Evolutionary conservation across 1,140 invertebrate genomes (phyloP).

Genomic region (Diuraphis noxia): DNA sequence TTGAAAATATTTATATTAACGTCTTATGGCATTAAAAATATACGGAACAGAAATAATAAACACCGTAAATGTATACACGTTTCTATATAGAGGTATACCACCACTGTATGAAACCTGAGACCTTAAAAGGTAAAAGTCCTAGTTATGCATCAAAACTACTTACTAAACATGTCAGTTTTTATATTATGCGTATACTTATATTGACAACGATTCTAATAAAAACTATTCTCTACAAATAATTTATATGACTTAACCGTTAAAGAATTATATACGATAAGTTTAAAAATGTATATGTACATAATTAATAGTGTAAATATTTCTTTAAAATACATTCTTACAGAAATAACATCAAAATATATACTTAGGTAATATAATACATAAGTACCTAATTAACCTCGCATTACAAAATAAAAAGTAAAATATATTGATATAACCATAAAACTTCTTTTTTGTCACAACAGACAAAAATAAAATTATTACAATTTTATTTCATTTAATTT

Average conservation of each 20-base stretch:
- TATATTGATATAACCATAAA: not conserved
- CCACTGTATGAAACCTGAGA: not conserved
- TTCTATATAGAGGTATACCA: constrained; percentile 36
- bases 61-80: not conserved
- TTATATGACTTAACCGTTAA: not conserved
- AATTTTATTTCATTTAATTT: not conserved
- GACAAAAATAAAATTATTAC: not conserved
- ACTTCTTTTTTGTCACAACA: not conserved
- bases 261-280: not conserved
- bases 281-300: not conserved
- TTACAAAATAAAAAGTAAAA: not conserved
- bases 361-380: not conserved
- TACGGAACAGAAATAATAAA: constrained; percentile 8
- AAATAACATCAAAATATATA: not conserved
- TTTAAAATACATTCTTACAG: not conserved
- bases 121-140: constrained; percentile 46
- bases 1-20: not conserved
- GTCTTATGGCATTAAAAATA: not conserved
- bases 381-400: not conserved
- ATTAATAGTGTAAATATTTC: not conserved
- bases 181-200: not conserved
- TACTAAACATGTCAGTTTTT: constrained; percentile 19
- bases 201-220: not conserved
- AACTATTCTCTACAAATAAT: not conserved
- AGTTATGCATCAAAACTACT: constrained; percentile 38